Conservation (phyloP, 2,888 invertebrate species). For the Aspidiotus rigidus region DNA sequence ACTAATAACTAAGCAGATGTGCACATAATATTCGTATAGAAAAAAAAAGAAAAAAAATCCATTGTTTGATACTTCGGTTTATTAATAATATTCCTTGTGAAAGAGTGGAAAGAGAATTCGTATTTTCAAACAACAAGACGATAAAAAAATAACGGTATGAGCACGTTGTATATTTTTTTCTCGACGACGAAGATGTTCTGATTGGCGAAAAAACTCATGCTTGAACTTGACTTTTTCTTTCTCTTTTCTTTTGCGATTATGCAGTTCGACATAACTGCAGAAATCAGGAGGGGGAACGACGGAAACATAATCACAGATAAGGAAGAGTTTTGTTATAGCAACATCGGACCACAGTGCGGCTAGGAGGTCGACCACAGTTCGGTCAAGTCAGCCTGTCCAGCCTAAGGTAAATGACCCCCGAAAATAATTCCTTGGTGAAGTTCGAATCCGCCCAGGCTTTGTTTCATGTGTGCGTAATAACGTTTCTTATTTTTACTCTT, state of each 20-base stretch:
- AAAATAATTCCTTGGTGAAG: constrained; percentile 32
- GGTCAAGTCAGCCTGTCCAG: constrained; percentile 30
- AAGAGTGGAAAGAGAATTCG: too few species aligned
- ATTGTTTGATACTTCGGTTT: too few species aligned
- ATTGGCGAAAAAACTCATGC: not conserved
- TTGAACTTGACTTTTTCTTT: not conserved
- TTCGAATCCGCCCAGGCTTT: constrained; percentile 29
- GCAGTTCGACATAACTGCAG: not conserved
- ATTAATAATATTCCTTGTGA: too few species aligned
- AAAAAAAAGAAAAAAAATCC: too few species aligned
- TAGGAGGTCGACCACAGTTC: constrained; percentile 30
- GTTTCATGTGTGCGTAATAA: constrained; percentile 4
- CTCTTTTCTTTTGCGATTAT: not conserved
- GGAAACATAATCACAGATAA: constrained; percentile 25
- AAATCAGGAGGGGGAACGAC: not conserved
- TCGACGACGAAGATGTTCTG: not conserved
- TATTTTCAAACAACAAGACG: too few species aligned
- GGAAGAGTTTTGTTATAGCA: constrained; percentile 27
- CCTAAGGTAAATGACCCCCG: constrained; percentile 31
- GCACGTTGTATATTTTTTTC: too few species aligned
- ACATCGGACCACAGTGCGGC: constrained; percentile 19
- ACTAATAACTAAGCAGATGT: too few species aligned
- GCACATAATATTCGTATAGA: too few species aligned
- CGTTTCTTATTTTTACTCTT: constrained; percentile 14
- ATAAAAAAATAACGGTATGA: too few species aligned